Conservation (phyloP, 2,888 invertebrate species). For the Chelonus formosanus region DNA sequence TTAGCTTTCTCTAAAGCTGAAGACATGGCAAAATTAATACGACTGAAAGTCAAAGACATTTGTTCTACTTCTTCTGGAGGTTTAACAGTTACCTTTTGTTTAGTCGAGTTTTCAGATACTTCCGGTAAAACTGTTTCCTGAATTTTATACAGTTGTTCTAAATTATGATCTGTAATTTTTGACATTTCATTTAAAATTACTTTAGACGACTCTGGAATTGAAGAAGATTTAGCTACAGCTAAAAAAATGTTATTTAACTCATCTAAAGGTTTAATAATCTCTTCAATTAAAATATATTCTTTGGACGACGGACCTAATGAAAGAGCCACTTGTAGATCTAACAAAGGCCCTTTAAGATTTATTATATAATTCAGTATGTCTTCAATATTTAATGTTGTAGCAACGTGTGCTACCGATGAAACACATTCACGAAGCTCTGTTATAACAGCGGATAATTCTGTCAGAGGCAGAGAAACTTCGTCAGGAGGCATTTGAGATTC, state of each 20-base stretch:
- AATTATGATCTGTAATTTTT: slow-evolving; percentile 51
- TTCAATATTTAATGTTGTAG: slow-evolving; percentile 53
- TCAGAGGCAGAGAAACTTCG: slow-evolving; percentile 38
- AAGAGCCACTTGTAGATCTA: slow-evolving; percentile 51
- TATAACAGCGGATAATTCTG: slow-evolving; percentile 50
- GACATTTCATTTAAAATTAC: slow-evolving; percentile 45
- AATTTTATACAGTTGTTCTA: slow-evolving; percentile 42
- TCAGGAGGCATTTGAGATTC: slow-evolving; percentile 47
- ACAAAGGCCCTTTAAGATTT: slow-evolving; percentile 53
- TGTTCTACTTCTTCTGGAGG: slow-evolving; percentile 44
- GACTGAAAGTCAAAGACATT: slow-evolving; percentile 49
- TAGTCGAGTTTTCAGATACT: background rate
- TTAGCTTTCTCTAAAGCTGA: slow-evolving; percentile 47
- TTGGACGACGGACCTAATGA: slow-evolving; percentile 57
- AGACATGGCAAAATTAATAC: slow-evolving; percentile 53
- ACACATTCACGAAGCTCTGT: slow-evolving; percentile 53
- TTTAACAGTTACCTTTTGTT: slow-evolving; percentile 27
- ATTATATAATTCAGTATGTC: slow-evolving; percentile 52
- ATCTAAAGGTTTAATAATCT: slow-evolving; percentile 70
- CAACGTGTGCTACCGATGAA: slow-evolving; percentile 54
- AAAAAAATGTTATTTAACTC: slow-evolving; percentile 73
- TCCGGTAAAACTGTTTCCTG: background rate
- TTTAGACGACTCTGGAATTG: slow-evolving; percentile 40
- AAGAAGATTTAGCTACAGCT: slow-evolving; percentile 74
- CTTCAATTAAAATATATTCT: slow-evolving; percentile 69